These are phyloP conservation scores for Gymnoscopelus microlampas DNA, from an alignment of 2,797 vertebrate species.

Conservation along the genomic window DNA sequence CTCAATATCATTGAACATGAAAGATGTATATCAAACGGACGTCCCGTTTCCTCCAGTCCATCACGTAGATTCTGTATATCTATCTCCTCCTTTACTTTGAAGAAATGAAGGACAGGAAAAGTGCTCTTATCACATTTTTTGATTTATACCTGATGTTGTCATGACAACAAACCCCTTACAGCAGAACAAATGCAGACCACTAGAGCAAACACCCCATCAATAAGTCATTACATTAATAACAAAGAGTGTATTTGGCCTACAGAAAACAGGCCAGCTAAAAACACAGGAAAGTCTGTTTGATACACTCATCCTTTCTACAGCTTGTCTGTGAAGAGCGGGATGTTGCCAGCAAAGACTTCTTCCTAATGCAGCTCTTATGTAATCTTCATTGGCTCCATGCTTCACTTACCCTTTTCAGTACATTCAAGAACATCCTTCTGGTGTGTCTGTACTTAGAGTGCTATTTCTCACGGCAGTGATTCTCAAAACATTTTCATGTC, in stretches of 20 bases:
- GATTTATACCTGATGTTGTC: conserved; percentile 66
- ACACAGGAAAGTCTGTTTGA: conserved; percentile 12
- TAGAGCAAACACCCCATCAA: conserved; percentile 11
- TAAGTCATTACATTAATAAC: conserved; percentile 18
- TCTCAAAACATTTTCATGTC: too few relatives aligned
- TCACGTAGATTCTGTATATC: not conserved
- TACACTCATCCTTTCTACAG: conserved; percentile 7
- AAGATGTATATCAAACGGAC: not conserved
- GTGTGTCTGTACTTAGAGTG: conserved; percentile 53
- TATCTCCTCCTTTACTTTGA: not conserved
- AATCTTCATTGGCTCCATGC: conserved; percentile 66
- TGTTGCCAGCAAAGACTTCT: conserved; percentile 49
- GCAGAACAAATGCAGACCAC: conserved; percentile 11
- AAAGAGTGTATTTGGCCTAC: conserved; percentile 1
- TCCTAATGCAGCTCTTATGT: conserved; percentile 68
- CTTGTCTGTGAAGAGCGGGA: conserved; percentile 23
- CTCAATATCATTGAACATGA: too few relatives aligned
- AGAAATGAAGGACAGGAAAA: conserved; percentile 11
- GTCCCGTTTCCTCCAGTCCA: not conserved
- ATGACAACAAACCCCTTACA: conserved; percentile 63
- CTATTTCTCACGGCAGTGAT: conserved; percentile 50
- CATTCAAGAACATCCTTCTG: conserved; percentile 63
- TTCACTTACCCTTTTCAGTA: conserved; percentile 62
- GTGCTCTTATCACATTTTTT: conserved; percentile 28
- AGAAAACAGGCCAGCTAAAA: not conserved